Evolutionary conservation across 2,888 invertebrate species (phyloP).

Genomic region (Parnassius apollo): DNA sequence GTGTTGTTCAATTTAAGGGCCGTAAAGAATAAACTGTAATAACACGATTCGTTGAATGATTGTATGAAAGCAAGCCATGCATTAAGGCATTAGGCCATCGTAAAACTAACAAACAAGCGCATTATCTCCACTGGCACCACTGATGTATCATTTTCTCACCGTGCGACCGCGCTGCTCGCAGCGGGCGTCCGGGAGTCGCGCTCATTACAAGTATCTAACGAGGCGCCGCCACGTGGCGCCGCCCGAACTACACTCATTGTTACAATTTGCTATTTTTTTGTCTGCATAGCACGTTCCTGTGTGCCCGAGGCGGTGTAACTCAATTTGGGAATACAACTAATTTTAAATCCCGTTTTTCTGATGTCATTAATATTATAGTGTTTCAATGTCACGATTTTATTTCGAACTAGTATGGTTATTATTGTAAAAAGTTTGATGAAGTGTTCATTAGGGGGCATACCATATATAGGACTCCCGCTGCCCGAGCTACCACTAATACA

Average conservation of each 20-base stretch:
- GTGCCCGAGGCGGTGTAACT: constrained; percentile 17
- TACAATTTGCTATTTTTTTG: constrained; percentile 8
- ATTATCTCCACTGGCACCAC: constrained; percentile 5
- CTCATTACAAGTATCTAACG: constrained; percentile 45
- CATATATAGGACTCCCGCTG: too few relatives aligned
- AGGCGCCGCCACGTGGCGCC: constrained; percentile 31
- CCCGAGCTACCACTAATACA: too few relatives aligned
- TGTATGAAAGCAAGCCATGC: background rate
- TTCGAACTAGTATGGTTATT: too few relatives aligned
- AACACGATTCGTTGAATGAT: constrained; percentile 12
- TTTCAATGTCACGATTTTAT: too few relatives aligned
- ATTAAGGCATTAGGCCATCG: constrained; percentile 7
- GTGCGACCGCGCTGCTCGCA: constrained; percentile 31
- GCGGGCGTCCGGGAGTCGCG: constrained; percentile 58
- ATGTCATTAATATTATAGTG: too few relatives aligned
- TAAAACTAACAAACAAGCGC: constrained; percentile 11
- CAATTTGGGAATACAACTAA: background rate
- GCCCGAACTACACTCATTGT: constrained; percentile 22
- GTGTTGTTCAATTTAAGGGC: background rate
- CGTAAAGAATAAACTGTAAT: background rate
- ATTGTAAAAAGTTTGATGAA: too few relatives aligned
- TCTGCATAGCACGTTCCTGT: constrained; percentile 1
- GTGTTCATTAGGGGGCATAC: too few relatives aligned
- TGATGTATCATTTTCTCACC: background rate
- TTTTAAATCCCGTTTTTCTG: too few relatives aligned